Evolutionary conservation across 2,113 vertebrate genomes (phyloP), one percentile per base, ranked within the genome.

Genomic region (Oenanthe oenanthe): DNA sequence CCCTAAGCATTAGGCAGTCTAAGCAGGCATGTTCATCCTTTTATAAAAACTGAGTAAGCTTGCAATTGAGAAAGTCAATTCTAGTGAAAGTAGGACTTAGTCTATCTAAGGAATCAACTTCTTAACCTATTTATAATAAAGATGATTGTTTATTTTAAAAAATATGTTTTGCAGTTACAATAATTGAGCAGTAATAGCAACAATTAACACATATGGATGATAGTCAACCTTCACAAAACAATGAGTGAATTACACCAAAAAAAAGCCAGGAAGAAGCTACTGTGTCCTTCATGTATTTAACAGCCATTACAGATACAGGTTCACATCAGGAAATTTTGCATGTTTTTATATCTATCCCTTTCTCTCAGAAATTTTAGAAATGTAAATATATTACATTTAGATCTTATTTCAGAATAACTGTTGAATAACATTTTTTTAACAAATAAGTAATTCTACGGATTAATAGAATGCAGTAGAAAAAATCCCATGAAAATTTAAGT

Each of bases 401-500:
- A 42, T 36, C 7, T 12, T 26, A 36, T 29, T 65, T 61, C 47
- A 71, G 25, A 79, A 40, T 15, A 74, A 28, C 9, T 36, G 6
- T 7, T 62, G 7, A 77, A 25, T 42, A 47, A 14, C 1, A 5
- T 38, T 47, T 75, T 70, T n/a, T 42, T 7, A 53, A 51, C 5
- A 38, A 58, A 21, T 31, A 58, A 66, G 3, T 47, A 60, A 36
- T 60, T 74, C 10, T 16, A 21, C 11, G 47, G 7, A 22, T 63
- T 62, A 63, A 38, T 43, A 10, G 12, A 68, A 63, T 12, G 24
- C 20, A 60, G 2, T 17, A 53, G 13, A 20, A 32, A 76, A 71
- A 31, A 17, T 2, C 2, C 5, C 5, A 18, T n/a, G 6, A 43
- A 48, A 45, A 45, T 26, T 28, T 40, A 40, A 7, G 0, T 5